phyloP scores from a whole-genome alignment of 2,797 vertebrate genomes.

The Anabas testudineus region DNA sequence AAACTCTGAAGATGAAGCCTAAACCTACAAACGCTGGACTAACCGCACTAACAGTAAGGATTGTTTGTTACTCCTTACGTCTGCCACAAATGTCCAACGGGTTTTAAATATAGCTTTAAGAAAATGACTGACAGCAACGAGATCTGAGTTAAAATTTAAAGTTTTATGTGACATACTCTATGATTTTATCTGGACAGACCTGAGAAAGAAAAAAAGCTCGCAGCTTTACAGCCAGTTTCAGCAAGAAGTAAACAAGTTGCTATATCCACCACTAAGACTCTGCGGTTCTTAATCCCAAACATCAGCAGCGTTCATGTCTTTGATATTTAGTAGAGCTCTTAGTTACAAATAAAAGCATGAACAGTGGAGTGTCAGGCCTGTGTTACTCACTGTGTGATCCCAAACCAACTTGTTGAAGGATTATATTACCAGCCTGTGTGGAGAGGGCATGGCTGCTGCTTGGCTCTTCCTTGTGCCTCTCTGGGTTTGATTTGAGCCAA shows the following conservation, averaged over 20 bases:
- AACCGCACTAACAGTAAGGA: too few species aligned
- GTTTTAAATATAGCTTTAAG: too few species aligned
- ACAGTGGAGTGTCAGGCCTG: conserved; percentile 11
- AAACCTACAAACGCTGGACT: too few species aligned
- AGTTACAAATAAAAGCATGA: conserved; percentile 29
- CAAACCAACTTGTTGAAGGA: conserved; percentile 85
- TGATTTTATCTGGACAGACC: conserved; percentile 1
- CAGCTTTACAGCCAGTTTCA: conserved; percentile 13
- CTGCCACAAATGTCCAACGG: too few species aligned
- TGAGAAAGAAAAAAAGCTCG: background rate
- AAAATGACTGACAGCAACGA: background rate
- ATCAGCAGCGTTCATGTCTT: conserved; percentile 20
- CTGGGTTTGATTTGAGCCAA: conserved; percentile 88
- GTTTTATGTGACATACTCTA: background rate
- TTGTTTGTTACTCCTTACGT: too few species aligned
- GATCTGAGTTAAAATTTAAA: background rate
- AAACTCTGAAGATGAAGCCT: too few species aligned
- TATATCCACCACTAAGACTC: conserved; percentile 7
- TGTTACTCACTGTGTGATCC: conserved; percentile 83
- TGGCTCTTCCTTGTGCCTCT: conserved; percentile 83
- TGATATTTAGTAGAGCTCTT: conserved; percentile 1
- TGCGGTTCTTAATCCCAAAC: background rate
- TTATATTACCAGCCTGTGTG: conserved; percentile 68
- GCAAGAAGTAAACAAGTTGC: conserved; percentile 15
- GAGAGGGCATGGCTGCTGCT: conserved; percentile 78